These are phyloP conservation scores for Caenorhabditis uteleia DNA, from an alignment of 2,888 invertebrate genomes.

Conservation along the genomic window DNA sequence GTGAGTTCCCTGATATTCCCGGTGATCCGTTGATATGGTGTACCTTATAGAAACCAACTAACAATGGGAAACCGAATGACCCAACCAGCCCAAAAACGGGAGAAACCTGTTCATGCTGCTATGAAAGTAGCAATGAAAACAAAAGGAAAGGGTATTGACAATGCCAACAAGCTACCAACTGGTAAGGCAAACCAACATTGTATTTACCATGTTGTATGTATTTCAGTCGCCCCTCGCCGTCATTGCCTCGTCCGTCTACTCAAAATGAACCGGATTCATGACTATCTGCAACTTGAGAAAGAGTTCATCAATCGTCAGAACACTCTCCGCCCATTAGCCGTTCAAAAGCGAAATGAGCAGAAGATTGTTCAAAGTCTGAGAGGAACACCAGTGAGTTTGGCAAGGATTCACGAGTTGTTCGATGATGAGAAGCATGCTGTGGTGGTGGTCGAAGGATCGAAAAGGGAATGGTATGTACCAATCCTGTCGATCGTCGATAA, in stretches of 20 bases:
- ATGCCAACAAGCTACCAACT: conserved; percentile 52
- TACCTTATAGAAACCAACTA: no score
- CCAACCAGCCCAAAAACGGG: conserved; percentile 40
- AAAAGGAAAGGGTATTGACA: conserved; percentile 44
- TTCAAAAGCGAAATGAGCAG: conserved; percentile 46
- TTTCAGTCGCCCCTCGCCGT: conserved; percentile 53
- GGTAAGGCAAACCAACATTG: no score
- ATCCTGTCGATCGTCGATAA: conserved; percentile 65
- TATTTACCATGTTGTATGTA: no score
- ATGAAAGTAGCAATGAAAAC: conserved; percentile 54
- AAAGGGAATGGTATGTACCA: conserved; percentile 62
- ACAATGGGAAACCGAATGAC: conserved; percentile 46
- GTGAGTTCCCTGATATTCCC: no score
- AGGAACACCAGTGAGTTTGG: conserved; percentile 56
- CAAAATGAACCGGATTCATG: conserved; percentile 58
- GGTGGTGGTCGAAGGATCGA: conserved; percentile 57
- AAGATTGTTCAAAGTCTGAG: conserved; percentile 50
- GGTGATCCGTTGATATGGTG: no score
- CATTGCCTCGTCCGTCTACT: conserved; percentile 57
- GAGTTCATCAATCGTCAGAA: conserved; percentile 56
- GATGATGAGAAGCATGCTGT: conserved; percentile 62
- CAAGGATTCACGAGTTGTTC: conserved; percentile 58
- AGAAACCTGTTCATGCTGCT: conserved; percentile 56
- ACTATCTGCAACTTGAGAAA: conserved; percentile 56
- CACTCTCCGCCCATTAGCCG: conserved; percentile 38